Evolutionary conservation across 2,113 vertebrate species (phyloP), one percentile per base, ranked within the genome.

Genomic region (Damaliscus lunatus): DNA sequence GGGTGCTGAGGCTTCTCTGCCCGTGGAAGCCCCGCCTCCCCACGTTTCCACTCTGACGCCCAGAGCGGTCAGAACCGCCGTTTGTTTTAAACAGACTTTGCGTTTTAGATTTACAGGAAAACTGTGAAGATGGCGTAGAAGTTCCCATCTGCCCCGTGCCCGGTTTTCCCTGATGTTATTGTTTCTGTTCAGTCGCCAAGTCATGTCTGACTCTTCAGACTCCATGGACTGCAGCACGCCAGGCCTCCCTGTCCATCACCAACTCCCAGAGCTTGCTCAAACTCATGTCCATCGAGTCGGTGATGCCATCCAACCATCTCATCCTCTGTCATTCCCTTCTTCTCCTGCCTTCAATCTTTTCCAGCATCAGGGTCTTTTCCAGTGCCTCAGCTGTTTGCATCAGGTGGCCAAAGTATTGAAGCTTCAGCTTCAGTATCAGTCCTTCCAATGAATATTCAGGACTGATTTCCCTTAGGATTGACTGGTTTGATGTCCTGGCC

Each of bases 41-140:
- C 77, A 31, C 0, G 0, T 50, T 48, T 50, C 52, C 27, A 1
- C 25, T 14, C 53, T 85, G 36, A 10, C 0, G 4, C 81, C 83
- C 53, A 31, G 53, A 59, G 53, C 15, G 1, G 53, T 43, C 25
- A 23, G n/a, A 57, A 11, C 53, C 1, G 1, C 57, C 4, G 0
- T 48, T 50, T 15, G 29, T 23, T 64, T 48, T n/a, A 87, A n/a
- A 23, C 5, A 33, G 85, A 64, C 59, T 48, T 62, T 17, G 31
- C 12, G 2, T 48, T 64, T 50, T 23, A 87, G 40, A 21, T 48
- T 48, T 33, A 62, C 17, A 48, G 40, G 59, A 33, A 5, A 48
- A 4, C 6, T 59, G 40, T 62, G 36, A 8, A 23, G 57, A 62
- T 19, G 4, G 55, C 4, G 6, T 10, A 11, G 16, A 43, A 16